Conservation (phyloP, 35 echinoderm and acorn worm species). For the Ptychodera flava region DNA sequence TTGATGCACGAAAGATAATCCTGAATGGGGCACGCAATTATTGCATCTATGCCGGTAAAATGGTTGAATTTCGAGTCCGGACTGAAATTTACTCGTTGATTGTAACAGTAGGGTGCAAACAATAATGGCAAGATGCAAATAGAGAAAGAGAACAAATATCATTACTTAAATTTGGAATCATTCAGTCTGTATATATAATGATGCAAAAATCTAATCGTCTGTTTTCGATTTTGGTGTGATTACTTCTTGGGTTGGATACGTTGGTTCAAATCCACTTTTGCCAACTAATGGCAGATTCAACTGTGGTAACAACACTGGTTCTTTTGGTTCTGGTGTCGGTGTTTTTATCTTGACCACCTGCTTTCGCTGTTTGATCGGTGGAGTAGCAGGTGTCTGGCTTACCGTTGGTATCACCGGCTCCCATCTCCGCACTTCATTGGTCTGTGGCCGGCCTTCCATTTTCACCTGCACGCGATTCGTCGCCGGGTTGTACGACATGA, state of each 20-base stretch:
- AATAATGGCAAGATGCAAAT: no score
- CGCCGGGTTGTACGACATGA: background rate
- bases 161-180: no score
- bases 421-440: background rate
- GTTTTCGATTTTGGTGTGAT: no score
- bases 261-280: background rate
- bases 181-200: no score
- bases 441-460: background rate
- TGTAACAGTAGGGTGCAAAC: no score
- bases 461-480: background rate
- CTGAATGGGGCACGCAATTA: no score
- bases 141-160: no score
- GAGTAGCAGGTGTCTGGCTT: background rate
- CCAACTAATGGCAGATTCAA: background rate
- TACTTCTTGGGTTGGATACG: background rate
- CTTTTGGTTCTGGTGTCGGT: background rate
- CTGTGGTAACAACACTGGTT: background rate
- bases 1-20: no score
- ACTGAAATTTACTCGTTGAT: no score
- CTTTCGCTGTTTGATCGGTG: background rate
- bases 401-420: background rate
- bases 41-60: no score
- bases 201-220: no score
- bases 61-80: no score
- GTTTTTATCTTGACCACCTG: background rate